A percentile compares a stretch with the other conserved stretches of the same genome.
These are phyloP conservation scores for Octomys mimax DNA, from an alignment of 2,797 vertebrate genomes.

Conservation along the genomic window DNA sequence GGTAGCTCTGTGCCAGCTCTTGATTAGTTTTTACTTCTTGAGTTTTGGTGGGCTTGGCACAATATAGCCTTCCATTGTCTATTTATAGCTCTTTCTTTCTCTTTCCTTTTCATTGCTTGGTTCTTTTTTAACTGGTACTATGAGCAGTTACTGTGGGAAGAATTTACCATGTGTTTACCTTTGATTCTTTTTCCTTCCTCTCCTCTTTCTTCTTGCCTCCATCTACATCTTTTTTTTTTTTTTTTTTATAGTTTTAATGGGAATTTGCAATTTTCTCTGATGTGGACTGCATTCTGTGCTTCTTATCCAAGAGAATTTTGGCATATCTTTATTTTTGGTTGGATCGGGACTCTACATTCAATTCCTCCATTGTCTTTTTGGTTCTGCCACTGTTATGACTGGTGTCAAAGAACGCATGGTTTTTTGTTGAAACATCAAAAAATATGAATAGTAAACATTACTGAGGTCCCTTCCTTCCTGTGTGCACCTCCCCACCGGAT, in stretches of 20 bases:
- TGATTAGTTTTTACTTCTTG: background rate
- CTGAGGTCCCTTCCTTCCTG: constrained; percentile 78
- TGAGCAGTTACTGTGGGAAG: background rate
- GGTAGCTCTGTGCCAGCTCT: background rate
- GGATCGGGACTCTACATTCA: constrained; percentile 1
- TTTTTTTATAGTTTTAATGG: background rate
- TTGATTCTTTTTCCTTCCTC: background rate
- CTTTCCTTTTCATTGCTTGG: background rate
- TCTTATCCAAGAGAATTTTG: background rate
- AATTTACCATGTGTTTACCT: background rate
- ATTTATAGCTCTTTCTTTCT: background rate
- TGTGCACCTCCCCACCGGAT: constrained; percentile 53
- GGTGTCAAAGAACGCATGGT: constrained; percentile 50
- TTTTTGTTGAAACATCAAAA: constrained; percentile 78
- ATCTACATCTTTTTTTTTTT: background rate
- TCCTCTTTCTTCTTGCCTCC: background rate
- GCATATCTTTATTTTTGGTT: background rate
- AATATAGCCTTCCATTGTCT: background rate
- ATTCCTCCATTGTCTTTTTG: background rate
- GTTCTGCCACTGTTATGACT: constrained; percentile 50
- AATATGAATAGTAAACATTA: constrained; percentile 56
- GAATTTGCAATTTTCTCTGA: background rate
- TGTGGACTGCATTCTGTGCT: background rate
- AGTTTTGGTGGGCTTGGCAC: constrained; percentile 16
- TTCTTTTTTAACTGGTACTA: background rate